Base-by-base conservation (phyloP, 2,888 invertebrate species). In the Uropetala carovei region DNA sequence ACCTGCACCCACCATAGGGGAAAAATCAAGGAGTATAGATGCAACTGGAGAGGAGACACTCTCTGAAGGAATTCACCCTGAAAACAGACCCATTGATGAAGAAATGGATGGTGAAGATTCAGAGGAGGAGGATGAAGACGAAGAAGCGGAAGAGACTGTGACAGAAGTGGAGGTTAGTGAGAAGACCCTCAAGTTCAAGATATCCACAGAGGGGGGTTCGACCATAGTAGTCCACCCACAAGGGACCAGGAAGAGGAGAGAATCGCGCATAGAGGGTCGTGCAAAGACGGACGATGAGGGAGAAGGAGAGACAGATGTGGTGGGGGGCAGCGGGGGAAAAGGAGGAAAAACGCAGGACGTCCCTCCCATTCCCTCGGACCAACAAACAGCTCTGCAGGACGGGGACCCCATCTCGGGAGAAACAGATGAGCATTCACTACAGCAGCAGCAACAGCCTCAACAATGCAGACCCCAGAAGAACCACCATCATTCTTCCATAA, bases 141-240 rank as follows among this genome's bases (percentile, higher is more conserved):
- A 94, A 82, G 94, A 94, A 8, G 97, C 97, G 94, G 97, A 97
- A 0, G 97, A 97, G 86, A 97, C 97, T 57, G 97, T 97, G 94
- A 97, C 97, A 84, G 97, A 97, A 94, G 96, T 97, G 93, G 97
- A 96, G 94, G 96, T 96, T 59, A 96, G 97, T 93, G 97, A 97
- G 94, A 97, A 97, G 94, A 96, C 97, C 2, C 96, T 97, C 75
- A 97, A 97, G 94, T 97, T 97, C 94, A 97, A 97, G 94, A 97
- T 97, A 93, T 97, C 97, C 64, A 97, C 97, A 0, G 97, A 97
- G 94, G 96, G 96, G 92, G 93, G 93, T 57, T 93, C 93, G 16
- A 93, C 94, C 59, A 64, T 89, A 13, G 64, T 64, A 18, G 30
- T 60, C 1, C 89, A 43, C 0, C 89, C 89, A 8, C 4, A 60